Evolutionary conservation across 2,888 invertebrate species (phyloP), one percentile per base, ranked within the genome.

Genomic region (Caenorhabditis uteleia): DNA sequence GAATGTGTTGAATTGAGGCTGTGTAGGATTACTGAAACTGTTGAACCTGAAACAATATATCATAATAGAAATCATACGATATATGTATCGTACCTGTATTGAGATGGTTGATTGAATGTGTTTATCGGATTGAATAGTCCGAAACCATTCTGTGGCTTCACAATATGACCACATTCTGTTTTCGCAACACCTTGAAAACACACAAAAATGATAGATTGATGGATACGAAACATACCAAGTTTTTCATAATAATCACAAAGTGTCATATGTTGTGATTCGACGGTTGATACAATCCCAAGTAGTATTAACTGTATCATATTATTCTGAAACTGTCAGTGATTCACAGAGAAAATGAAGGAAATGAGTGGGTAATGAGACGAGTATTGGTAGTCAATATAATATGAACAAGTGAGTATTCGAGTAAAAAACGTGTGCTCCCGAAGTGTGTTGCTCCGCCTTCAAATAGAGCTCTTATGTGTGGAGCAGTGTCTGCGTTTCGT

Each of bases 161-260:
- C 53, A 10, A 53, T 47, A 21, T 65, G 60, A 8, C 61, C 65
- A 33, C 69, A 69, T 40, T 69, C 69, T 26, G 69, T 34, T 40
- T 66, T 65, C 14, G 58, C 61, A n/a, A 69, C 36, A 42, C 69
- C 69, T 66, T 18, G 18, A 60, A 38, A 18, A 18, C 20, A 34
- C 10, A 27, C 20, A 36, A 33, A 42, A 14, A 21, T 10, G 36
- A 14, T n/a, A 10, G 12, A 10, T 14, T 20, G 31, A 21, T 7
- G 38, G 20, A n/a, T 21, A 21, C 10, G 7, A 42, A 4, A 40
- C 49, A 31, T 31, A 68, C 68, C 68, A 31, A 69, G 49, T 46
- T 66, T 69, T 39, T 61, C 69, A 40, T 53, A 69, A 43, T 69
- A 69, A 38, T 69, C 69, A 33, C 69, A 69, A 25, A 69, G 46